Conservation (phyloP, 2,888 invertebrate genomes). For the Caenorhabditis parvicauda region DNA sequence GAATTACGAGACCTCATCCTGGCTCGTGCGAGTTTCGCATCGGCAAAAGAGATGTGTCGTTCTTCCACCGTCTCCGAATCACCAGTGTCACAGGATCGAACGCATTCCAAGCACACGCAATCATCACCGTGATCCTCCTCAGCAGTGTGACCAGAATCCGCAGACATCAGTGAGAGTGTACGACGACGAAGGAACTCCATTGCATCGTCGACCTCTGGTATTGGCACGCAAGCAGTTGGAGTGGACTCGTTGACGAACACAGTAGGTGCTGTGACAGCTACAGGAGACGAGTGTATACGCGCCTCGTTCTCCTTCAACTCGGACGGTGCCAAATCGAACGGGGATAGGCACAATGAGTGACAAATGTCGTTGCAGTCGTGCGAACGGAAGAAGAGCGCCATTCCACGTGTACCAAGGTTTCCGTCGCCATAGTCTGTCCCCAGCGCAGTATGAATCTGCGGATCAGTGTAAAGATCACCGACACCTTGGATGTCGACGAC, state of each 20-base stretch:
- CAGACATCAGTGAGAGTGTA: conserved; percentile 18
- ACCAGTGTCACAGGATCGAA: conserved; percentile 6
- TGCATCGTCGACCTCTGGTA: conserved; percentile 6
- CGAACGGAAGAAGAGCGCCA: conserved; percentile 70
- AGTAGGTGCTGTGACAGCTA: too few relatives aligned
- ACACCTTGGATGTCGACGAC: conserved; percentile 70
- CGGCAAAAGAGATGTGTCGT: neutral
- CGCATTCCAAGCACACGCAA: conserved; percentile 31
- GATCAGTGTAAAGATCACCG: conserved; percentile 70
- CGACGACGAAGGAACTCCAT: conserved; percentile 38
- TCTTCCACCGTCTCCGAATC: conserved; percentile 8
- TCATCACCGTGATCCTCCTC: conserved; percentile 22
- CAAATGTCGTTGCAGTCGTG: conserved; percentile 69
- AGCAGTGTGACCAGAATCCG: neutral
- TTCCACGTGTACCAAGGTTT: conserved; percentile 68
- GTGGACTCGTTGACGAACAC: neutral
- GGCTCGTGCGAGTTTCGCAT: neutral
- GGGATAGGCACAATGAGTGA: conserved; percentile 65
- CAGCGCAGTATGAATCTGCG: conserved; percentile 68
- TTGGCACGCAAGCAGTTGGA: conserved; percentile 3
- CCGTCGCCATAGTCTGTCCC: conserved; percentile 68
- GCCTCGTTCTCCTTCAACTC: neutral
- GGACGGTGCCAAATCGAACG: conserved; percentile 66
- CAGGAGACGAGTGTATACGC: neutral
- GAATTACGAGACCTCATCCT: too few relatives aligned